Conservation (phyloP, 2,113 vertebrate genomes). For the Menura novaehollandiae region DNA sequence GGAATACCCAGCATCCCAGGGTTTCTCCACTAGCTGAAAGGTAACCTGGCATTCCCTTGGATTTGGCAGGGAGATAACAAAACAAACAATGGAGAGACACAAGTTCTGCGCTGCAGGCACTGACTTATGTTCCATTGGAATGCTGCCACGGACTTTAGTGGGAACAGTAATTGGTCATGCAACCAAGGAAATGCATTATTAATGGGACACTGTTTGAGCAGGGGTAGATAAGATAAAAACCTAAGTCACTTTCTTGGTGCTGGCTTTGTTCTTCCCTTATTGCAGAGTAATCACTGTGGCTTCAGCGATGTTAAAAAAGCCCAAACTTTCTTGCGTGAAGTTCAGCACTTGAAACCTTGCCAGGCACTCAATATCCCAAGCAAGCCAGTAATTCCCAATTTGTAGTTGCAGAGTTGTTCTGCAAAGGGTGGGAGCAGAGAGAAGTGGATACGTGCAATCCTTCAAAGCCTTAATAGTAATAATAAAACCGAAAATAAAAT, state of each 20-base stretch:
- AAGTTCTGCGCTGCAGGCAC: background rate
- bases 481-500: background rate
- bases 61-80: background rate
- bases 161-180: slow-evolving; percentile 7
- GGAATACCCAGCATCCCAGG: background rate
- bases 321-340: background rate
- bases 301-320: background rate
- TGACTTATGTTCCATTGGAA: background rate
- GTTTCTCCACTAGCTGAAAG: background rate
- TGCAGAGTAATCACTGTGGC: background rate
- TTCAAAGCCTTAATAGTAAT: background rate
- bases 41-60: background rate
- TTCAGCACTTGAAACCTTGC: background rate
- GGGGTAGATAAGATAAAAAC: background rate
- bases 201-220: background rate
- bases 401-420: background rate
- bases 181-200: slow-evolving; percentile 26
- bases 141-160: background rate
- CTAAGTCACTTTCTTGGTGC: background rate
- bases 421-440: background rate
- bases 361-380: background rate
- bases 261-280: background rate
- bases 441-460: background rate
- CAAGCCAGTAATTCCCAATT: background rate
- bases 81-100: background rate